phyloP scores from a whole-genome alignment of 2,113 vertebrate species.

The Leptobrachium leishanense region DNA sequence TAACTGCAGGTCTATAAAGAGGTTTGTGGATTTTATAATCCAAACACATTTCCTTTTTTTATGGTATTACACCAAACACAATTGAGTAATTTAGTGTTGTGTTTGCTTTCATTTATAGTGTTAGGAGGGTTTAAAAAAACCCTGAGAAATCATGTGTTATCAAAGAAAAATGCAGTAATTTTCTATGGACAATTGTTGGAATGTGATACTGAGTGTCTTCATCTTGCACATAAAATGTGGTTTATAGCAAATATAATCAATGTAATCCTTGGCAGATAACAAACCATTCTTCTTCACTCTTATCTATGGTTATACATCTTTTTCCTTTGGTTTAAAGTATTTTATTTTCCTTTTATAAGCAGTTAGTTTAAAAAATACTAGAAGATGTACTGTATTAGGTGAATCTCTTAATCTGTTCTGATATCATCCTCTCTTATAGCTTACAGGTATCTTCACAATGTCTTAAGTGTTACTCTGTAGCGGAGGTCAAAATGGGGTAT shows the following conservation, averaged over 20 bases:
- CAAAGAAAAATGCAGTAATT: neutral
- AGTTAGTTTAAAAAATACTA: neutral
- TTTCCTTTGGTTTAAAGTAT: neutral
- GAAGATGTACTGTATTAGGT: neutral
- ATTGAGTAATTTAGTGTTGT: too few relatives aligned
- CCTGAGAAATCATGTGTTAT: neutral
- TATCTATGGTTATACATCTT: neutral
- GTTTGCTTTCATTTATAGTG: too few relatives aligned
- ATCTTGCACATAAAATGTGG: neutral
- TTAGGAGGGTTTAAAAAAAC: neutral
- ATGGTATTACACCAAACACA: too few relatives aligned
- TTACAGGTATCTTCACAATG: neutral
- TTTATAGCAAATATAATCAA: neutral
- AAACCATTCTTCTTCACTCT: neutral
- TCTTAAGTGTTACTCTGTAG: neutral
- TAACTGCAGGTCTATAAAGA: too few relatives aligned
- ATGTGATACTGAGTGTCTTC: neutral
- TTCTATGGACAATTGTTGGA: neutral
- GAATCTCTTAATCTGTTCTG: neutral
- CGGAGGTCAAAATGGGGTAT: constrained; percentile 3
- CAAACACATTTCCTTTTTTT: too few relatives aligned
- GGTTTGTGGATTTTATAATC: too few relatives aligned
- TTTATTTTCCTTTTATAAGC: neutral
- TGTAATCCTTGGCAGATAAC: neutral
- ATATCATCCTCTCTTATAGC: neutral